Base-by-base conservation (phyloP, 2,113 vertebrate genomes). In the Chionis minor region DNA sequence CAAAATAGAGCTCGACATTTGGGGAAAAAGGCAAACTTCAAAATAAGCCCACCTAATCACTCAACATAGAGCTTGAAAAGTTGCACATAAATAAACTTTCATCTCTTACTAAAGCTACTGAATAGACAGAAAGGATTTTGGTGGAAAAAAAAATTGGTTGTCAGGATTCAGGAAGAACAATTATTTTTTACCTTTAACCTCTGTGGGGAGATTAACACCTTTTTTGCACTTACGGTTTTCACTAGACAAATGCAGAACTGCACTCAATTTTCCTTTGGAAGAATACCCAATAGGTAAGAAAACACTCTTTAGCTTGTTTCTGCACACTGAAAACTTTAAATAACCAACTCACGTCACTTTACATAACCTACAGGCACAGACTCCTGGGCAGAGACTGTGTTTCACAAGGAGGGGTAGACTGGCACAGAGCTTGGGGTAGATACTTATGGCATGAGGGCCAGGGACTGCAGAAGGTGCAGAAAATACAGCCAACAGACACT, bases 1-100 rank as follows among this genome's bases (percentile, higher is more conserved):
- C 83, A 96, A 91, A 95, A 88, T 22, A 80, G 72, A 93, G 75
- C 33, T 32, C 91, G 79, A 88, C 83, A 87, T 90, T 40, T 86
- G 45, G 44, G 80, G 86, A 84, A 95, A 88, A 86, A 86, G 88
- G 90, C 3, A 20, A 66, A 90, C 78, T 92, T 74, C 5, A 9
- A 65, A 93, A 90, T 73, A 78, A 91, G 40, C n/a, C 35, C 4
- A 12, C 21, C 16, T 83, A 59, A 89, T 49, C 65, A 59, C 47
- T 40, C 59, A 89, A 44, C 10, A 35, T 1, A 15, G 80, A 59
- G 12, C 56, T 56, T 9, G 47, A 63, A 30, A n/a, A 84, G 44
- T 6, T 71, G 33, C 61, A 86, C 0, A 4, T 51, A 63, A 85
- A 88, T 63, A 71, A 67, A 28, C 55, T 94, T 71, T 35, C n/a